Evolutionary conservation across 2,888 invertebrate species (phyloP).

Genomic region (Cecidostiba fungosa): DNA sequence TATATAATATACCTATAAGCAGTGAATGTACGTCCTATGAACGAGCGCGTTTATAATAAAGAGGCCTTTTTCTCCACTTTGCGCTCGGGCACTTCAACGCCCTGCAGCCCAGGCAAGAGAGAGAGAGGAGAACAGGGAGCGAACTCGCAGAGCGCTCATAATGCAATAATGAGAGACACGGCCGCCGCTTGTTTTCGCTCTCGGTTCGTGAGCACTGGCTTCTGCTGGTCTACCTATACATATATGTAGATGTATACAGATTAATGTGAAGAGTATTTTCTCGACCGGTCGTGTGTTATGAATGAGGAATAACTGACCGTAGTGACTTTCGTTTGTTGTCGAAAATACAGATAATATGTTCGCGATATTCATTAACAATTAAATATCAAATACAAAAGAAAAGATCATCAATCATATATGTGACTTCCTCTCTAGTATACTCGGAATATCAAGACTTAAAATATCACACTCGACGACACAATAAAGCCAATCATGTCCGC

Average conservation of each 20-base stretch:
- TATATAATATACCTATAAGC: background rate
- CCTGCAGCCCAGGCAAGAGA: slow-evolving; percentile 22
- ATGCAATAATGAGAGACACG: slow-evolving; percentile 25
- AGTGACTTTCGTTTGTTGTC: too few species aligned
- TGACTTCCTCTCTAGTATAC: background rate
- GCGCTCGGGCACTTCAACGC: slow-evolving; percentile 32
- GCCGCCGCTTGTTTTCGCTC: slow-evolving; percentile 7
- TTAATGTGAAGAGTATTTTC: background rate
- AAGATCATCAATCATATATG: background rate
- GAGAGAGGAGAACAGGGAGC: background rate
- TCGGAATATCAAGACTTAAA: slow-evolving; percentile 28
- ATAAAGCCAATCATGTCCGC: background rate
- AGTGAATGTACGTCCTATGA: background rate
- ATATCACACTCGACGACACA: background rate
- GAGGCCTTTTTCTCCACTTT: slow-evolving; percentile 29
- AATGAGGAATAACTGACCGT: too few species aligned
- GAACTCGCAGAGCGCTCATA: background rate
- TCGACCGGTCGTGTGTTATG: too few species aligned
- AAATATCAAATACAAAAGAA: too few species aligned
- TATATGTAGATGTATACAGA: background rate
- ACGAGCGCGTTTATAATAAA: slow-evolving; percentile 16
- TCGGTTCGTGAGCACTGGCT: background rate
- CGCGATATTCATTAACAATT: too few species aligned
- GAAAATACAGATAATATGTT: too few species aligned
- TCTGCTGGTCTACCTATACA: background rate